A percentile compares a stretch with the other conserved stretches of the same genome.
phyloP scores from a whole-genome alignment of 2,113 vertebrate genomes.

The Oxyura jamaicensis region DNA sequence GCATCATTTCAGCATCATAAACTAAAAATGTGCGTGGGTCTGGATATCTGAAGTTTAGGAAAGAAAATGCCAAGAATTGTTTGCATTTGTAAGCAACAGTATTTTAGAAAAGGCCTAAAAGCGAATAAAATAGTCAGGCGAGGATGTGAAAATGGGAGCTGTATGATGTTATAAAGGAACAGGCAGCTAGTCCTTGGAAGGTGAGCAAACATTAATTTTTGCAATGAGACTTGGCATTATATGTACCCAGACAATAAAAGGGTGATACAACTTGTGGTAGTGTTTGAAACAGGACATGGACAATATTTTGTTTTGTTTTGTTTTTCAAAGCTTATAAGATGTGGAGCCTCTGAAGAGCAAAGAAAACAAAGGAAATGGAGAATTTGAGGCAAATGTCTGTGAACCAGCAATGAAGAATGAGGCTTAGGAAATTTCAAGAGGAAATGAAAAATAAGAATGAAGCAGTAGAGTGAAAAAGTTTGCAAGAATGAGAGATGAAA shows the following conservation, averaged over 20 bases:
- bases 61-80: background rate
- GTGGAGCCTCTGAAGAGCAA: background rate
- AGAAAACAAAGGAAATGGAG: background rate
- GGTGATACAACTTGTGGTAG: background rate
- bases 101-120: background rate
- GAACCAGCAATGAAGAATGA: background rate
- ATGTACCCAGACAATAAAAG: background rate
- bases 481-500: conserved; percentile 27
- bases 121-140: background rate
- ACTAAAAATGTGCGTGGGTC: background rate
- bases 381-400: background rate
- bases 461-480: background rate
- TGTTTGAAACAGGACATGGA: background rate
- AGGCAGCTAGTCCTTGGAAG: background rate
- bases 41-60: background rate
- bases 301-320: background rate
- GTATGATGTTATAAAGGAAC: background rate
- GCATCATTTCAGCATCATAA: background rate
- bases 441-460: conserved; percentile 9
- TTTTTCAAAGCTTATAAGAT: background rate
- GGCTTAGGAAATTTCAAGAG: background rate
- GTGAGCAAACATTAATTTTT: background rate
- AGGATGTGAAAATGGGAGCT: background rate
- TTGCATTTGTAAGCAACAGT: background rate
- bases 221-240: background rate